Conservation (phyloP, 2,113 vertebrate species). For the Prinia subflava region DNA sequence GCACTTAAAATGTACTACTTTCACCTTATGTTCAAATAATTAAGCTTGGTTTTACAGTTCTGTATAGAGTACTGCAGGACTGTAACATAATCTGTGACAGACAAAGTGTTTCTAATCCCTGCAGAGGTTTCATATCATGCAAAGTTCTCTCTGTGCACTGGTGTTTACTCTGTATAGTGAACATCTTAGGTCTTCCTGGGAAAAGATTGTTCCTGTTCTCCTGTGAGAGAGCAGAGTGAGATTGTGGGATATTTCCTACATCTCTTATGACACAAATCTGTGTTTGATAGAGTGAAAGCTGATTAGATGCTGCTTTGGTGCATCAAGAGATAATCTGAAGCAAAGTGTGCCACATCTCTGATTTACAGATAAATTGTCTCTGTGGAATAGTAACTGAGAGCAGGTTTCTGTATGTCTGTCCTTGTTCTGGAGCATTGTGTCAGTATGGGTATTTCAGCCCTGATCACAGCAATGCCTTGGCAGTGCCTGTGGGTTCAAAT, state of each 20-base stretch:
- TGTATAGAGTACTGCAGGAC: not conserved
- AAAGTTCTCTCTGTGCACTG: not conserved
- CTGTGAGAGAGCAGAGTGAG: not conserved
- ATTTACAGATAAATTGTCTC: not conserved
- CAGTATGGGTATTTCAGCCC: not conserved
- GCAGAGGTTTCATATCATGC: not conserved
- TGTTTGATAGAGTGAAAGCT: not conserved
- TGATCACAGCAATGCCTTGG: not conserved
- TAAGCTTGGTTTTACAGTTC: not conserved
- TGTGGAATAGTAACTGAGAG: not conserved
- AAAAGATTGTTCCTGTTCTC: not conserved
- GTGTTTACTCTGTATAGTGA: not conserved
- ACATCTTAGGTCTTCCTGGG: not conserved
- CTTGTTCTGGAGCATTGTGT: not conserved
- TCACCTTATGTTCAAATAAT: not conserved
- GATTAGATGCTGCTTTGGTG: slow-evolving; percentile 1
- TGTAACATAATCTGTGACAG: not conserved
- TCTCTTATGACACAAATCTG: not conserved
- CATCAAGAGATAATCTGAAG: not conserved
- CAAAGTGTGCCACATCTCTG: not conserved
- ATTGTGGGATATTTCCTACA: not conserved
- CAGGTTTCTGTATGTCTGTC: not conserved
- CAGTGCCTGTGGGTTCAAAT: not conserved
- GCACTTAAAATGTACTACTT: not conserved
- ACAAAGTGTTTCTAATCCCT: not conserved